Percentiles rank a stretch among this genome's conserved stretches.
Conservation (phyloP, 2,888 invertebrate species). For the Cryptus armator region DNA sequence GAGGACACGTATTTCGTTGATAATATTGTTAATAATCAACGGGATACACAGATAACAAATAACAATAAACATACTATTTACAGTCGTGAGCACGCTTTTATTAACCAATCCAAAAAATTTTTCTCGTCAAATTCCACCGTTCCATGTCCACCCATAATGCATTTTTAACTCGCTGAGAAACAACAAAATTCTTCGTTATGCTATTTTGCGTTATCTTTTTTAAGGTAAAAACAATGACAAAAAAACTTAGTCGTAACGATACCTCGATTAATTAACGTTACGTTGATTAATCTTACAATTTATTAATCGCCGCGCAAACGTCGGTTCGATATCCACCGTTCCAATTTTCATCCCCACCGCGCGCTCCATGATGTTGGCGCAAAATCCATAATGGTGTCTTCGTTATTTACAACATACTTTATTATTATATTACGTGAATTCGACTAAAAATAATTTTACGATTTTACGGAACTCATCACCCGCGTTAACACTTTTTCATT, state of each 20-base stretch:
- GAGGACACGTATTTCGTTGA: constrained; percentile 25
- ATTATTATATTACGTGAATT: constrained; percentile 50
- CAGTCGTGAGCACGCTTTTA: constrained; percentile 68
- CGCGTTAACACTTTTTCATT: constrained; percentile 64
- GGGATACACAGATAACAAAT: constrained; percentile 64
- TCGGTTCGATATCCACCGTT: constrained; percentile 65
- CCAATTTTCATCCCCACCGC: constrained; percentile 72
- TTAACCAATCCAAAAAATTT: constrained; percentile 72
- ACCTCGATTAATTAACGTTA: constrained; percentile 45
- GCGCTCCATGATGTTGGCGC: constrained; percentile 75
- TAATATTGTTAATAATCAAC: constrained; percentile 28
- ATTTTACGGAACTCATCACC: constrained; percentile 68
- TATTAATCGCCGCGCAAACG: constrained; percentile 73
- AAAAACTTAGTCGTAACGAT: constrained; percentile 45
- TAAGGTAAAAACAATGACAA: constrained; percentile 59
- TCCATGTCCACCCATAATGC: constrained; percentile 80
- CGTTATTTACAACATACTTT: constrained; percentile 55
- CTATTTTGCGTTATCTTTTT: constrained; percentile 33
- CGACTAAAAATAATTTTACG: constrained; percentile 65
- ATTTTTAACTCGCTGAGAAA: constrained; percentile 67
- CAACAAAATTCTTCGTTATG: constrained; percentile 30
- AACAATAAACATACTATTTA: constrained; percentile 70
- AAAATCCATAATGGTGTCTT: constrained; percentile 78
- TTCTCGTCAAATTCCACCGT: constrained; percentile 77
- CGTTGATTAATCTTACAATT: constrained; percentile 69